phyloP scores from a whole-genome alignment of 2,888 invertebrate species.

The Orthosia gracilis region DNA sequence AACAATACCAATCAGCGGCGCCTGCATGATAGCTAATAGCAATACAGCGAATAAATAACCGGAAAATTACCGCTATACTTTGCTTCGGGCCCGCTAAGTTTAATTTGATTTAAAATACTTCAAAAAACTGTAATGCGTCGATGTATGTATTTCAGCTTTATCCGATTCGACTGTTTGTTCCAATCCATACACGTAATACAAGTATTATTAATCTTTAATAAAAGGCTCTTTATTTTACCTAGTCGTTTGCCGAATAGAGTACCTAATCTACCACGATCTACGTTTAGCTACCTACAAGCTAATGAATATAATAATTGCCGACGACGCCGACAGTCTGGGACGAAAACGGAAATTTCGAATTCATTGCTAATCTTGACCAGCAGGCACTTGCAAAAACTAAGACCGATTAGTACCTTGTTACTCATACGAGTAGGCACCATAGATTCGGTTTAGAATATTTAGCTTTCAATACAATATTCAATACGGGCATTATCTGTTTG shows the following conservation, averaged over 20 bases:
- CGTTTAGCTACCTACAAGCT: neutral
- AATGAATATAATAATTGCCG: neutral
- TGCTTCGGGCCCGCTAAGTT: too few relatives aligned
- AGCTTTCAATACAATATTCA: neutral
- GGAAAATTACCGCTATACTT: too few relatives aligned
- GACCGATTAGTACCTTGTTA: too few relatives aligned
- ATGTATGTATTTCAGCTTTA: too few relatives aligned
- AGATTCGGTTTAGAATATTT: neutral
- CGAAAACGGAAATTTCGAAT: neutral
- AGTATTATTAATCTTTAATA: neutral
- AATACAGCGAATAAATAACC: neutral
- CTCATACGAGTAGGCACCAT: neutral
- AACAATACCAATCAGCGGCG: neutral
- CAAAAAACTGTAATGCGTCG: too few relatives aligned
- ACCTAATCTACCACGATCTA: neutral
- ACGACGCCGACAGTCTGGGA: neutral
- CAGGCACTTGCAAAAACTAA: constrained; percentile 2
- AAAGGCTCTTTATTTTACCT: too few relatives aligned
- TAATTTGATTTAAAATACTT: too few relatives aligned
- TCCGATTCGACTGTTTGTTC: too few relatives aligned
- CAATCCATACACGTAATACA: too few relatives aligned
- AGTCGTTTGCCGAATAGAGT: neutral
- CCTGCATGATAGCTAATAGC: constrained; percentile 15
- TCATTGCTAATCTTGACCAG: constrained; percentile 14
- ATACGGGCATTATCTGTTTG: neutral